A percentile compares a stretch with the other conserved stretches of the same genome.
Conservation (phyloP, 2,113 vertebrate species). For the Falco punctatus region DNA sequence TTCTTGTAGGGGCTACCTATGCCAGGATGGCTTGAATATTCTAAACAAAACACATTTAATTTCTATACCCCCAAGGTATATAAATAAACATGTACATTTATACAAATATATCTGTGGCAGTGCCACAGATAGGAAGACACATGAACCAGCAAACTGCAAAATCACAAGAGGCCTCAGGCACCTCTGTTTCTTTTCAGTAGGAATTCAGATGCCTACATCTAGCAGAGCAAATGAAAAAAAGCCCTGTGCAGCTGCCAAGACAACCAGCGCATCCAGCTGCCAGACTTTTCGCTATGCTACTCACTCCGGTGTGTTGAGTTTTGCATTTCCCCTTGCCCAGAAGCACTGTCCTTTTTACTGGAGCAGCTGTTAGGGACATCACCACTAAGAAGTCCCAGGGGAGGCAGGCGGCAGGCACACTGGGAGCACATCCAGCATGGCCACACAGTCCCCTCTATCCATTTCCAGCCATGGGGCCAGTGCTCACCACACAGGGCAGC, state of each 20-base stretch:
- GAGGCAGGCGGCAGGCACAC: background rate
- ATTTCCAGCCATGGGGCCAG: background rate
- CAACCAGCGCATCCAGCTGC: background rate
- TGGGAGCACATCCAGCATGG: rapidly evolving
- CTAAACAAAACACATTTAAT: background rate
- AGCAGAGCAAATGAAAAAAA: background rate
- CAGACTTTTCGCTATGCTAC: background rate
- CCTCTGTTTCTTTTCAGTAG: background rate
- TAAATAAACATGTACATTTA: background rate
- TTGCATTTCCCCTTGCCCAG: background rate
- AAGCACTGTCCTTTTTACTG: background rate
- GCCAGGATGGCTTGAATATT: background rate
- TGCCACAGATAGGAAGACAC: background rate
- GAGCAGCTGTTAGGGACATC: background rate
- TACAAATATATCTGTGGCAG: background rate
- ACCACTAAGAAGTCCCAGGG: background rate
- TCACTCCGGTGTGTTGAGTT: background rate
- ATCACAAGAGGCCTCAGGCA: background rate
- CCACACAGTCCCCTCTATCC: background rate
- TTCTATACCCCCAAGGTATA: background rate
- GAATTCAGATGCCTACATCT: background rate
- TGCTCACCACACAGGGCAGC: rapidly evolving
- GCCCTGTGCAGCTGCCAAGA: background rate
- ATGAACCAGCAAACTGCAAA: background rate
- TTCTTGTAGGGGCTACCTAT: background rate